Evolutionary conservation across 23 tunicate genomes (phyloP), one percentile per base, ranked within the genome.

Genomic region (Trididemnum miniatum): DNA sequence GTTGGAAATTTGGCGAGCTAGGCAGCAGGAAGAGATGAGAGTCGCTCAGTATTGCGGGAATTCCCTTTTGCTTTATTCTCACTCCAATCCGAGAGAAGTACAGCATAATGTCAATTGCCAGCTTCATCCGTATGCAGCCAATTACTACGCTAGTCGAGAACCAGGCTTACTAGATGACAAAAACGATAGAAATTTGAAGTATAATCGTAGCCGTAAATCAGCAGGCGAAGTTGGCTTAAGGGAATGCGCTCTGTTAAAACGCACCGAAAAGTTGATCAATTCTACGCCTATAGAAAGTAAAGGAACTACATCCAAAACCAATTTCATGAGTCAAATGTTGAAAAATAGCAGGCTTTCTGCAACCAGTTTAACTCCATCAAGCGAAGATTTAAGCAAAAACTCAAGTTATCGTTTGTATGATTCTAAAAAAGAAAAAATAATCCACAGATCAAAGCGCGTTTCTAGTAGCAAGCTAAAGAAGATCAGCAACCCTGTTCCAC

Each of bases 1-100:
- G 69, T 33, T 78, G 71, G 44, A 78, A 3, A 20, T 52, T n/a
- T 78, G 69, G 82, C 25, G 79, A 2, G 79, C 57, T 27, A 73
- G 79, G 25, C 79, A 73, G 79, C 79, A 73, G 38, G 79, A 38
- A 39, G 79, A 37, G 57, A 38, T 73, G 79, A 73, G 79, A 29
- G 2, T 40, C 22, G 79, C 29, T 39, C 31, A 38, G 59, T 73
- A 37, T 27, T 20, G 7, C 3, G 29, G 79, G 5, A 73, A 73
- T n/a, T 38, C 59, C 59, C 29, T 69, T 9, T 3, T 38, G 7
- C 59, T 40, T 5, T 38, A 20, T 39, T 59, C 79, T 3, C 2
- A 5, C 29, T 73, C 79, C 30, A 73, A 24, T 37, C 12, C 29
- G 12, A 38, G 31, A 38, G 59, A 73, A 20, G 15, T 4, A 25